Conservation (phyloP, 1,140 invertebrate species). For the Ctenoplectra terminalis region DNA sequence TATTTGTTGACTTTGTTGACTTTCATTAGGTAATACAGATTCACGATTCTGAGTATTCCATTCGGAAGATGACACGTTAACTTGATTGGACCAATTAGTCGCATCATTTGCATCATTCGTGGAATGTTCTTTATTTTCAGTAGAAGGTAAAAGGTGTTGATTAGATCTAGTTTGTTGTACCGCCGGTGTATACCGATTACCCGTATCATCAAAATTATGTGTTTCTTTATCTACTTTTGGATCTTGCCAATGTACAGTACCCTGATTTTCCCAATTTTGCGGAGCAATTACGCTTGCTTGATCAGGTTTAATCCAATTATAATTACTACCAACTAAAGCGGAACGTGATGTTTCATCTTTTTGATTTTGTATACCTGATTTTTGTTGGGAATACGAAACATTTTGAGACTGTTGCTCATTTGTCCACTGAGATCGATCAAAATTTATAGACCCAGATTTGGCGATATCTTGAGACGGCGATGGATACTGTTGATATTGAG, state of each 20-base stretch:
- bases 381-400: constrained; percentile 45
- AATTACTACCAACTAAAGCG: constrained; percentile 63
- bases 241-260: constrained; percentile 71
- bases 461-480: constrained; percentile 55
- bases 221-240: constrained; percentile 56
- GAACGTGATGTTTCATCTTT: constrained; percentile 51
- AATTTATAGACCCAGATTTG: constrained; percentile 58
- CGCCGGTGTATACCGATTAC: constrained; percentile 43
- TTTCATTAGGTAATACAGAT: constrained; percentile 9
- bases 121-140: constrained; percentile 57
- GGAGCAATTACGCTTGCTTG: constrained; percentile 30
- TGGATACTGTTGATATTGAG: constrained; percentile 71
- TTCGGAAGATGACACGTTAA: constrained; percentile 10
- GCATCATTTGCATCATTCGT: constrained; percentile 47
- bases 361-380: constrained; percentile 35
- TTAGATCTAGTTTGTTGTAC: constrained; percentile 39
- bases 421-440: constrained; percentile 67
- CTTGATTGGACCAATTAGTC: constrained; percentile 17
- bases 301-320: constrained; percentile 71
- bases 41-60: constrained; percentile 55
- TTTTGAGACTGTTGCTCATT: constrained; percentile 54
- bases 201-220: constrained; percentile 44
- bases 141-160: constrained; percentile 4
- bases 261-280: constrained; percentile 73
- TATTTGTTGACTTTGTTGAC: constrained; percentile 32